These are phyloP conservation scores for Petrolisthes cinctipes DNA, from an alignment of 2,888 invertebrate species.

Conservation along the genomic window DNA sequence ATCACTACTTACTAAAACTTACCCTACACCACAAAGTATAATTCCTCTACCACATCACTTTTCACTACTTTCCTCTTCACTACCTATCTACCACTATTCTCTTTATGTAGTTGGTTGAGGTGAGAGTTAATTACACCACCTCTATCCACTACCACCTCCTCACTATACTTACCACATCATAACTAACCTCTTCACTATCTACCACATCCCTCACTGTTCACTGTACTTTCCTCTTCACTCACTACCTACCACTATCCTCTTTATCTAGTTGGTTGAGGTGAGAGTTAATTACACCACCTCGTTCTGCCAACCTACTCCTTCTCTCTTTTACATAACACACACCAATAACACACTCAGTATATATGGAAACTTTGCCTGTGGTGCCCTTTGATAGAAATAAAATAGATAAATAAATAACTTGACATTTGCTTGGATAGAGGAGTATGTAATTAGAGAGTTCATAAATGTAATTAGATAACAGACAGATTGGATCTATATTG, in stretches of 20 bases:
- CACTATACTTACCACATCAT: neutral
- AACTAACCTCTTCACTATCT: neutral
- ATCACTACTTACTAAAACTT: neutral
- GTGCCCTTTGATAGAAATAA: no score
- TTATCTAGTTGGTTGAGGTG: neutral
- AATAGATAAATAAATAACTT: no score
- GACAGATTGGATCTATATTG: no score
- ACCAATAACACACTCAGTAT: neutral
- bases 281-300: constrained; percentile 21
- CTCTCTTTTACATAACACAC: neutral
- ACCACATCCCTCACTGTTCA: constrained; percentile 16
- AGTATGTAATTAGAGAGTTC: no score
- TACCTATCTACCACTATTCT: neutral
- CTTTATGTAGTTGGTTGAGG: neutral
- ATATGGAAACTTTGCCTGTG: neutral
- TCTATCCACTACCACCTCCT: neutral
- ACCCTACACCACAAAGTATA: neutral
- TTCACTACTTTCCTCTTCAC: no score
- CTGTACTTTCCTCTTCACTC: constrained; percentile 14
- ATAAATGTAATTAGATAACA: no score
- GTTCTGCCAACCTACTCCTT: neutral
- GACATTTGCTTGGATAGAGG: no score
- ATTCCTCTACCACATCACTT: no score
- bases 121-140: constrained; percentile 22
- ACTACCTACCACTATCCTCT: neutral